Evolutionary conservation across 2,113 vertebrate genomes (phyloP).

Genomic region (Syngnathus typhle): DNA sequence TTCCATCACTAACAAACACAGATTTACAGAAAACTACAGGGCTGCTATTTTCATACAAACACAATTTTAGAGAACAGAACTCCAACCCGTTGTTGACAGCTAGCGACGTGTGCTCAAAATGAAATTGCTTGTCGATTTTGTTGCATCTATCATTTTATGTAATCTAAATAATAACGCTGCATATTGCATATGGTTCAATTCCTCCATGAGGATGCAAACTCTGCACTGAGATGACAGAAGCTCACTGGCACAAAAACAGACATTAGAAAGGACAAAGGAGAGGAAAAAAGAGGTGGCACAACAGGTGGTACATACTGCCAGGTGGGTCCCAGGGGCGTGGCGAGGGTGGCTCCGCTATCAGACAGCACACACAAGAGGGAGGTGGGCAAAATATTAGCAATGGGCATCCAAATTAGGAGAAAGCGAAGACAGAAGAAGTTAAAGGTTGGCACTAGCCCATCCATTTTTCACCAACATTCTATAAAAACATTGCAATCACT

Average conservation of each 20-base stretch:
- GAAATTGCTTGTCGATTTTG: neutral
- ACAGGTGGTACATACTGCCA: constrained; percentile 89
- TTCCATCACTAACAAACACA: neutral
- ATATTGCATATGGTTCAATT: neutral
- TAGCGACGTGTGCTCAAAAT: constrained; percentile 26
- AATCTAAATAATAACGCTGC: constrained; percentile 13
- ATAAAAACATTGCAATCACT: constrained; percentile 6
- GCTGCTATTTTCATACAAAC: constrained; percentile 30
- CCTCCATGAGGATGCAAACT: constrained; percentile 16
- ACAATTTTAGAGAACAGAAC: constrained; percentile 22
- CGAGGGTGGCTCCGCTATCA: constrained; percentile 83
- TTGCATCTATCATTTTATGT: constrained; percentile 8
- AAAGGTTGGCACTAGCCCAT: neutral
- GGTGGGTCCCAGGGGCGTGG: constrained; percentile 81
- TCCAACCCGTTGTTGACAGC: constrained; percentile 19
- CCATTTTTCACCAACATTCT: neutral
- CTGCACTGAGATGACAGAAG: constrained; percentile 34
- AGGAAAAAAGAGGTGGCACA: constrained; percentile 52
- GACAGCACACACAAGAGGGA: constrained; percentile 82
- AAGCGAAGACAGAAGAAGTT: constrained; percentile 26
- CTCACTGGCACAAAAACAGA: constrained; percentile 6
- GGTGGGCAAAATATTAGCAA: constrained; percentile 78
- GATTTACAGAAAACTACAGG: constrained; percentile 26
- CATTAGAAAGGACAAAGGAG: constrained; percentile 15
- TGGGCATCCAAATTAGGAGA: constrained; percentile 45